Base-by-base conservation (phyloP, 2,113 vertebrate species). In the Turdus rufiventris region DNA sequence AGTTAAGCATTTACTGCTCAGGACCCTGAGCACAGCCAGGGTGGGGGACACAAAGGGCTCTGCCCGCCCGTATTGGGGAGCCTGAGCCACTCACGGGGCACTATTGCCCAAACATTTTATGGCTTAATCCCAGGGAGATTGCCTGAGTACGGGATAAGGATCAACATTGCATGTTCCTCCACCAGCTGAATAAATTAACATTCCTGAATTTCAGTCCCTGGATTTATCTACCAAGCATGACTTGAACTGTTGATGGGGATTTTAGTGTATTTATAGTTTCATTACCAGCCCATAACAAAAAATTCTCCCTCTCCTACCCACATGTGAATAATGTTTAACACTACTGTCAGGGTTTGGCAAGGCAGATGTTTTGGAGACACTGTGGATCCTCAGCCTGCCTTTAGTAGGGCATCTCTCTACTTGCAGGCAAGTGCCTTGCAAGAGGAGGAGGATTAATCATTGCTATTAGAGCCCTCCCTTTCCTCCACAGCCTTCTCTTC, bases 361-460 rank as follows among this genome's bases (percentile, higher is more conserved):
- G 65, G 34, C 40, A 90, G 28, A 47, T 70, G 77, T 88, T 96
- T 93, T 84, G 65, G 73, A 80, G 68, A 38, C 57, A 23, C 25
- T 18, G 73, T 19, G 60, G 48, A 76, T 84, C 74, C 29, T 28
- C 24, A 53, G 42, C 50, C 56, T 62, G 61, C 40, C 29, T 91
- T 91, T 17, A 77, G 63, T 12, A 18, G 60, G 65, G 26, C 81
- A 54, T 76, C 87, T 81, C 84, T 91, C 68, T 62, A 10, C 65
- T 91, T 42, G 26, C 54, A 95, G 77, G 57, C 66, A 77, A 91
- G 68, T 4, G 9, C 21, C 33, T 86, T 67, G 74, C 81, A 85
- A 36, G 45, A 89, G 85, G 93, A 96, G 70, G 71, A 94, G 92
- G 93, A 97, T 97, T 97, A 96, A 96, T 97, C 42, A 51, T 25